Conservation (phyloP, 2,113 vertebrate genomes). For the Toxostoma redivivum region DNA sequence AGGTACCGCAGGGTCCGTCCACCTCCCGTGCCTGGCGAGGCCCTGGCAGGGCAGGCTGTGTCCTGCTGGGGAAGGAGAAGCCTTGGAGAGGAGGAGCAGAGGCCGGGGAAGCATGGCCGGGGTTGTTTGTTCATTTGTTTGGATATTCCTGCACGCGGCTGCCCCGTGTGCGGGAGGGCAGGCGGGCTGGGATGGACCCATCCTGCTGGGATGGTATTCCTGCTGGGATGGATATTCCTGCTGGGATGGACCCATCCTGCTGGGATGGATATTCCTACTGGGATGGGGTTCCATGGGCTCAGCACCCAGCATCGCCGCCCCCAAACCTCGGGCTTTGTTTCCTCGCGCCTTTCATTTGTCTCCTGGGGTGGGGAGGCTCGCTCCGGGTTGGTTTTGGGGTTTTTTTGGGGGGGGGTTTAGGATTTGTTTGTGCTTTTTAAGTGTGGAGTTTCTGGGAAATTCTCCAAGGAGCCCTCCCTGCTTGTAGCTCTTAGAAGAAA, state of each 20-base stretch:
- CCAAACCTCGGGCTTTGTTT: neutral
- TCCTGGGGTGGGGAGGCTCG: neutral
- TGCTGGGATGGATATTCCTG: too few relatives aligned
- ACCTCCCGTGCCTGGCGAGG: neutral
- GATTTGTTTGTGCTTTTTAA: neutral
- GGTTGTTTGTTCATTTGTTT: neutral
- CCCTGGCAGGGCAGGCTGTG: neutral
- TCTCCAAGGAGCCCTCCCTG: neutral
- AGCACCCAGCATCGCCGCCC: accelerated
- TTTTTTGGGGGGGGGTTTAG: neutral
- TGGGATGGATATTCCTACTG: too few relatives aligned
- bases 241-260: too few relatives aligned
- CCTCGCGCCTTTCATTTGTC: neutral
- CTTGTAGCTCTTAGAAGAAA: neutral
- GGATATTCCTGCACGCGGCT: neutral
- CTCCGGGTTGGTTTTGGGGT: neutral
- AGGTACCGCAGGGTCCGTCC: constrained; percentile 73
- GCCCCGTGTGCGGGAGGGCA: neutral
- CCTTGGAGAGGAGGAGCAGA: constrained; percentile 41
- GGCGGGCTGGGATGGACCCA: neutral
- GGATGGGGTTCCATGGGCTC: neutral
- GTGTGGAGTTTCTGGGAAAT: constrained; percentile 26
- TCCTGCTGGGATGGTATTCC: too few relatives aligned
- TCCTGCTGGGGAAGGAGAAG: neutral
- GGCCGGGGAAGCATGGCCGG: constrained; percentile 22